phyloP scores from a whole-genome alignment of 2,888 invertebrate genomes.

The Eristalis pertinax region DNA sequence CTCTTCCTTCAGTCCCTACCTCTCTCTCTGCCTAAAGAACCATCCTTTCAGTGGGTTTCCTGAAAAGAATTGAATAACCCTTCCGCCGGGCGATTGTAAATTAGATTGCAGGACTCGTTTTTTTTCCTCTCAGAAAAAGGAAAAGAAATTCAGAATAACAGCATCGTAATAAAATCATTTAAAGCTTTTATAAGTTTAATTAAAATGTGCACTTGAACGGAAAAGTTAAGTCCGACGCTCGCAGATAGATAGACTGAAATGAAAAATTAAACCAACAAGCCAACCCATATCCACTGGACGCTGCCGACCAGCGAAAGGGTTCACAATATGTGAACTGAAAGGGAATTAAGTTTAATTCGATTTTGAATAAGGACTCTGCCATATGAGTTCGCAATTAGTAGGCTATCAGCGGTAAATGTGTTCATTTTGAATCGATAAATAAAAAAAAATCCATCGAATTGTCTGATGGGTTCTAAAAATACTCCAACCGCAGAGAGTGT shows the following conservation, averaged over 20 bases:
- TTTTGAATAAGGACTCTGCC: neutral
- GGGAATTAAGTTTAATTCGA: conserved; percentile 14
- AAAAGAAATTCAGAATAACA: neutral
- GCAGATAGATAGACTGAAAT: conserved; percentile 25
- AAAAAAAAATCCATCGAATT: neutral
- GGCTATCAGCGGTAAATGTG: neutral
- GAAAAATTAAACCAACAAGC: conserved; percentile 33
- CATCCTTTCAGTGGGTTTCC: neutral
- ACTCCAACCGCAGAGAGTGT: neutral
- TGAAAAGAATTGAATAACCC: conserved; percentile 36
- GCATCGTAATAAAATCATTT: conserved; percentile 45
- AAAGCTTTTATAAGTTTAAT: conserved; percentile 67
- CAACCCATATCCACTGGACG: conserved; percentile 12
- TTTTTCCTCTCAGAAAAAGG: neutral
- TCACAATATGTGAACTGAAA: conserved; percentile 32
- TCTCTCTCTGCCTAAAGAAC: neutral
- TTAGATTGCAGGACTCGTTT: conserved; percentile 29
- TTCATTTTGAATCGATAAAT: neutral
- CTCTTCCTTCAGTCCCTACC: neutral
- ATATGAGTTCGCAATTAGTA: conserved; percentile 5
- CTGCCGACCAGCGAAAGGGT: conserved; percentile 2
- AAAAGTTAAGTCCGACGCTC: conserved; percentile 49
- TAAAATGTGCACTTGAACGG: conserved; percentile 65
- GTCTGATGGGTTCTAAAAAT: conserved; percentile 4
- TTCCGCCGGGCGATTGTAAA: conserved; percentile 23